Conservation (phyloP, 2,113 vertebrate genomes). For the Columba janthina region DNA sequence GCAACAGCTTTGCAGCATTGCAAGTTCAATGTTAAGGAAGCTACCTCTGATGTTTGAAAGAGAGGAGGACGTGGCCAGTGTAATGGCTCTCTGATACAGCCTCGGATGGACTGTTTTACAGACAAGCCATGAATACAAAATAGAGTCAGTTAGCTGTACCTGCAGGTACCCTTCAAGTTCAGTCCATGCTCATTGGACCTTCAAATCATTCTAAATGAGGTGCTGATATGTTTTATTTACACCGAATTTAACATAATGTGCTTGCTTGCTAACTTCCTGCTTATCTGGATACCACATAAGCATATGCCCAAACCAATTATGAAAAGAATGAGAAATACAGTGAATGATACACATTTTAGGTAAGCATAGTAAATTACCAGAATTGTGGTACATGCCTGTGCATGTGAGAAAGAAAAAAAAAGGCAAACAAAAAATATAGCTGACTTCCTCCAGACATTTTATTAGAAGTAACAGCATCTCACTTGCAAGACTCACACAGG, state of each 20-base stretch:
- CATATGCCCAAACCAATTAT: conserved; percentile 76
- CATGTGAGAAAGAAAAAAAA: neutral
- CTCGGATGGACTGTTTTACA: neutral
- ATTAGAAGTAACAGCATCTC: neutral
- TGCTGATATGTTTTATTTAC: conserved; percentile 64
- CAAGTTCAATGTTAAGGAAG: neutral
- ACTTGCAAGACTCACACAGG: neutral
- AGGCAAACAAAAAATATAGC: neutral
- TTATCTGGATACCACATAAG: conserved; percentile 71
- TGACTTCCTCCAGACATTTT: neutral
- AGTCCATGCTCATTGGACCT: neutral
- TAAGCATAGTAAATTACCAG: conserved; percentile 1
- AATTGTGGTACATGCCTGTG: neutral
- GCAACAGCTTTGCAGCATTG: neutral
- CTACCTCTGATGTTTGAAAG: neutral
- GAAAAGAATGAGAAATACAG: conserved; percentile 32
- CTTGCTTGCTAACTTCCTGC: conserved; percentile 74
- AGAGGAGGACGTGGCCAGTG: neutral
- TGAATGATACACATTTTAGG: conserved; percentile 12
- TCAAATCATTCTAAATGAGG: conserved; percentile 44
- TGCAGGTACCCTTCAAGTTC: neutral
- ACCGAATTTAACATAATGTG: conserved; percentile 67
- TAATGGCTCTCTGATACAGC: neutral
- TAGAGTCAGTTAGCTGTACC: neutral
- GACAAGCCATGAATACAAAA: neutral